Conservation (phyloP, 1,140 invertebrate species). For the Cyclargus thomasi region DNA sequence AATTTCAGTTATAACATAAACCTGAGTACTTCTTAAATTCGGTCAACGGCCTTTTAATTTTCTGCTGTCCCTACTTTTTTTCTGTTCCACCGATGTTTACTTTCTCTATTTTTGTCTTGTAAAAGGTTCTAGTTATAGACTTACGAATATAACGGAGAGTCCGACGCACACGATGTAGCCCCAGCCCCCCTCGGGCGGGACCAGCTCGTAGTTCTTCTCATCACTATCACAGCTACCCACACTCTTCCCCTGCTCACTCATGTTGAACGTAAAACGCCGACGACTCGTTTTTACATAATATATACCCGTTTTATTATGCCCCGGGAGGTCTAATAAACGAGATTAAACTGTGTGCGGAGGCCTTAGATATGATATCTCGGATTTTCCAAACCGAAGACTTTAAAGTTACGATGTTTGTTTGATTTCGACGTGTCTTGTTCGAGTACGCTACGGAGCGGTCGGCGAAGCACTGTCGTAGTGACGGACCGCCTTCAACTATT, state of each 20-base stretch:
- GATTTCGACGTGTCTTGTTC: neutral
- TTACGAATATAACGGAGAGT: constrained; percentile 79
- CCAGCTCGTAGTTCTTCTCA: constrained; percentile 62
- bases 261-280: constrained; percentile 49
- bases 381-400: neutral
- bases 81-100: too few species aligned
- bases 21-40: too few species aligned
- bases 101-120: neutral
- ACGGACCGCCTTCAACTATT: neutral
- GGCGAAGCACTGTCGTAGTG: neutral
- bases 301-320: constrained; percentile 19
- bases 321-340: constrained; percentile 29
- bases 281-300: constrained; percentile 41
- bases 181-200: constrained; percentile 80
- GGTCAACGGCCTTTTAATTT: too few species aligned
- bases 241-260: constrained; percentile 37
- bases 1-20: too few species aligned
- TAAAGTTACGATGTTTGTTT: neutral
- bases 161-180: constrained; percentile 79
- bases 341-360: neutral
- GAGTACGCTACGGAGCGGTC: neutral
- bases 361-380: neutral
- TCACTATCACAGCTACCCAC: constrained; percentile 70
- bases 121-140: constrained; percentile 39
- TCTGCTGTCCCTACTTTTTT: too few species aligned